phyloP scores from a whole-genome alignment of 2,888 invertebrate genomes.

The Drosophila histrio region DNA sequence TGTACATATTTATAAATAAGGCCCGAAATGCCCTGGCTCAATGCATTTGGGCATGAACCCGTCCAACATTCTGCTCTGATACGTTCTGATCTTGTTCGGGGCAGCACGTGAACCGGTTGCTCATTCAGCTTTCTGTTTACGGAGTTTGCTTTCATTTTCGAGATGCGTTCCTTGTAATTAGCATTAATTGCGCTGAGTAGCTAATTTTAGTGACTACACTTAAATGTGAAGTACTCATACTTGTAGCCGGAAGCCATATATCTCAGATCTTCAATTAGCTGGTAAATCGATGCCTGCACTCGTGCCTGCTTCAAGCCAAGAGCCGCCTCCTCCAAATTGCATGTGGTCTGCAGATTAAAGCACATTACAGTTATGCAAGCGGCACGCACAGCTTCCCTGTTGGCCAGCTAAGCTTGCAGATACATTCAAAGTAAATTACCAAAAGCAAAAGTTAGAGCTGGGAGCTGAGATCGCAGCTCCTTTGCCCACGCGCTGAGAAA shows the following conservation, averaged over 20 bases:
- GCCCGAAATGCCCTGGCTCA: slow-evolving; percentile 6
- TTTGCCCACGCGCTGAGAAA: slow-evolving; percentile 75
- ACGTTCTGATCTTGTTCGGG: slow-evolving; percentile 14
- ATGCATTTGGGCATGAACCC: slow-evolving; percentile 48
- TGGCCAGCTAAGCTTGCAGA: slow-evolving; percentile 23
- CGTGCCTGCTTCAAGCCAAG: slow-evolving; percentile 43
- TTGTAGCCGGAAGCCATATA: slow-evolving; percentile 60
- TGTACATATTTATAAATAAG: slow-evolving; percentile 43
- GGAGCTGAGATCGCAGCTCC: slow-evolving; percentile 39
- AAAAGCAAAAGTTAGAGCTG: slow-evolving; percentile 5
- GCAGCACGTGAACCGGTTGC: slow-evolving; percentile 38
- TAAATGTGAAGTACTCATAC: slow-evolving; percentile 33
- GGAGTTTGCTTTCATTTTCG: slow-evolving; percentile 48
- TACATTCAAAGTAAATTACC: slow-evolving; percentile 25
- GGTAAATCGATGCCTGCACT: slow-evolving; percentile 20
- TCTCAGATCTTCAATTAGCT: slow-evolving; percentile 46
- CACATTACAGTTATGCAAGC: slow-evolving; percentile 65
- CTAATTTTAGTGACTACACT: slow-evolving; percentile 42
- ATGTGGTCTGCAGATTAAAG: slow-evolving; percentile 44
- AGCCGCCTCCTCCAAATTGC: slow-evolving; percentile 16
- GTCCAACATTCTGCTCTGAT: slow-evolving; percentile 1
- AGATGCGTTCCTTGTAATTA: slow-evolving; percentile 62
- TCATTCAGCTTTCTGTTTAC: slow-evolving; percentile 21
- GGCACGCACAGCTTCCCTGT: slow-evolving; percentile 57
- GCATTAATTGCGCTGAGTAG: slow-evolving; percentile 46